Evolutionary conservation across 2,113 vertebrate genomes (phyloP).

Genomic region (Antechinus flavipes): DNA sequence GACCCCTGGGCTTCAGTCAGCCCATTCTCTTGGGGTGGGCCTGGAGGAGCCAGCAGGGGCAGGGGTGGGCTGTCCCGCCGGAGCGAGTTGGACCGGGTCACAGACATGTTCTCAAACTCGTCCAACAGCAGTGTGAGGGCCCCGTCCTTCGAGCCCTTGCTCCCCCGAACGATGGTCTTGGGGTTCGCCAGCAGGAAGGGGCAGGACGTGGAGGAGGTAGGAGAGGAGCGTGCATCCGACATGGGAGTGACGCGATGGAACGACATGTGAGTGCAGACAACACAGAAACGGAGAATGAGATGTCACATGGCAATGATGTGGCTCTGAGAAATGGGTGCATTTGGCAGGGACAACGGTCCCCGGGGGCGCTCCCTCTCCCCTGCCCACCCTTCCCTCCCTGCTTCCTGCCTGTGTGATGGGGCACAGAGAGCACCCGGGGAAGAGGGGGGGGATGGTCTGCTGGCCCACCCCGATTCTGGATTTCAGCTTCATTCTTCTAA

Average conservation of each 20-base stretch:
- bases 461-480: too few relatives aligned
- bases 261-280: constrained; percentile 69
- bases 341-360: neutral
- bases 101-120: constrained; percentile 95
- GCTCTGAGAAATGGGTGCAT: too few relatives aligned
- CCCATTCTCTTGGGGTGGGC: constrained; percentile 79
- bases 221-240: constrained; percentile 25
- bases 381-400: too few relatives aligned
- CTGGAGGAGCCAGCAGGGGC: constrained; percentile 57
- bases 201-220: constrained; percentile 45
- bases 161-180: constrained; percentile 95
- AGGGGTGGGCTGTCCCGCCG: constrained; percentile 92
- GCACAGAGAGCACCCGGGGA: neutral
- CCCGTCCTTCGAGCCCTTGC: constrained; percentile 90
- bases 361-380: neutral
- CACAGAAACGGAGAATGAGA: constrained; percentile 69
- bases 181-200: constrained; percentile 55
- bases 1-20: constrained; percentile 82
- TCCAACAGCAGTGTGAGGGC: constrained; percentile 95
- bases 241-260: constrained; percentile 24
- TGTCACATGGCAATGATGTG: constrained; percentile 48
- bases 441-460: neutral
- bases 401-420: too few relatives aligned
- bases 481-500: neutral
- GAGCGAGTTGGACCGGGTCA: constrained; percentile 95